Conservation (phyloP, 2,113 vertebrate species). For the Eleginops maclovinus region DNA sequence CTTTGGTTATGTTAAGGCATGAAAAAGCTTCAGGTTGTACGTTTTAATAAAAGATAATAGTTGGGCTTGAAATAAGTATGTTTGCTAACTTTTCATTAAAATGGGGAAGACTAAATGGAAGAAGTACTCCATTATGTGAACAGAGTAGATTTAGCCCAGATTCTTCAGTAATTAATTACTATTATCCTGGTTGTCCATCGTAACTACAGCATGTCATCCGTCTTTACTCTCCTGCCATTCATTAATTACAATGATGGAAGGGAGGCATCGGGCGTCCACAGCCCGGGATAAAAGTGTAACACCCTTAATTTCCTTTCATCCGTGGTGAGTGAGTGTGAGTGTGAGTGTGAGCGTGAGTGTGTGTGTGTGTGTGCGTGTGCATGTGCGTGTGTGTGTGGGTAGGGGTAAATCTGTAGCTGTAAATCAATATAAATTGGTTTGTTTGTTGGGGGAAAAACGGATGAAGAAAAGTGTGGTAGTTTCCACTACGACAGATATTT, state of each 20-base stretch:
- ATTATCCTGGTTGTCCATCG: constrained; percentile 38
- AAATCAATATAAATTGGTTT: neutral
- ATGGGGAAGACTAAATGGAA: neutral
- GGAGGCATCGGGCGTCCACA: constrained; percentile 28
- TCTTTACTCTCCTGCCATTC: constrained; percentile 2
- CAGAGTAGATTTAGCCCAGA: neutral
- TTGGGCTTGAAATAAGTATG: too few species aligned
- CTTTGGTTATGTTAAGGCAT: too few species aligned
- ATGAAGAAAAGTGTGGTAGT: neutral
- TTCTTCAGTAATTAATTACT: constrained; percentile 21
- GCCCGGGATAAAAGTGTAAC: constrained; percentile 12
- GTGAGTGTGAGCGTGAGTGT: too few species aligned
- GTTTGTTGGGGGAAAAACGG: neutral
- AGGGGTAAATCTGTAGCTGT: neutral
- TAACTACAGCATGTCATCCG: constrained; percentile 5
- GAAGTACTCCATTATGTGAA: neutral
- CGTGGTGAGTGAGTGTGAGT: neutral
- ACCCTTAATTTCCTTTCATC: neutral
- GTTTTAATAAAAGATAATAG: too few species aligned
- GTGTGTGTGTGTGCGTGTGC: too few species aligned
- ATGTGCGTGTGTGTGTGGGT: too few species aligned
- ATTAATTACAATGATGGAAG: constrained; percentile 43
- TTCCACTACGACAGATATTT: neutral
- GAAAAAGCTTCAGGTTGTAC: too few species aligned
- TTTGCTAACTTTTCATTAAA: too few species aligned